These are phyloP conservation scores for Brachypterus glaber DNA, from an alignment of 2,888 invertebrate genomes.

Conservation along the genomic window DNA sequence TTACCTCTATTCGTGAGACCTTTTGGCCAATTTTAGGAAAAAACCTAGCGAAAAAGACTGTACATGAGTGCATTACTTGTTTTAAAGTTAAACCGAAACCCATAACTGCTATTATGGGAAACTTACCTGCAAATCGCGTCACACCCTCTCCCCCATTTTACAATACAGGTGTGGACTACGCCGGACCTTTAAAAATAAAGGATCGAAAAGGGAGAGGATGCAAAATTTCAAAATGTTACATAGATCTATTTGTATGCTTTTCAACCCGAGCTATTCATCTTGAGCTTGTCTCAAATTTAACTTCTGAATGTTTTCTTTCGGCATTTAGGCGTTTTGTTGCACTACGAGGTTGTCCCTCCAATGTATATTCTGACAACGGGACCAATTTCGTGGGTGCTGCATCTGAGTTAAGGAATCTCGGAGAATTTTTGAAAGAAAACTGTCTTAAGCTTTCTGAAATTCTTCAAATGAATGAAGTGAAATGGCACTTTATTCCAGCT, in stretches of 20 bases:
- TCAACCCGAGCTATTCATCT: conserved; percentile 24
- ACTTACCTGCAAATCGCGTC: conserved; percentile 19
- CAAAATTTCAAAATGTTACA: conserved; percentile 18
- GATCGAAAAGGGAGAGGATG: conserved; percentile 16
- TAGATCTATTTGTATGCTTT: conserved; percentile 22
- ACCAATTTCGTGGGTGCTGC: conserved; percentile 23
- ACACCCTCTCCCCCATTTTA: conserved; percentile 13
- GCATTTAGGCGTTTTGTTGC: conserved; percentile 22
- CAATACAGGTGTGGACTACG: conserved; percentile 21
- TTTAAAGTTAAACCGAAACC: conserved; percentile 12
- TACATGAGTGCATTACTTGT: conserved; percentile 18
- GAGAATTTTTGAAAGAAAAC: background rate
- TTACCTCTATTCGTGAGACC: conserved; percentile 16
- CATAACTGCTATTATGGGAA: conserved; percentile 22
- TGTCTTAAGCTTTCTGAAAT: background rate
- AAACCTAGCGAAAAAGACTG: conserved; percentile 11
- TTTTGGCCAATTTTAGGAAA: conserved; percentile 22
- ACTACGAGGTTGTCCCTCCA: conserved; percentile 19
- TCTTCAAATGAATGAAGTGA: conserved; percentile 9
- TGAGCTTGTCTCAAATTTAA: conserved; percentile 22
- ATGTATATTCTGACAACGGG: conserved; percentile 24
- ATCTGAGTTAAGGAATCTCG: conserved; percentile 14
- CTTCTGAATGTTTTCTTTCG: conserved; percentile 21
- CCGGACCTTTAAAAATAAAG: conserved; percentile 19
- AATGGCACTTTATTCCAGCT: conserved; percentile 31